Base-by-base conservation (phyloP, 2,888 invertebrate genomes). In the Alsophila aescularia region DNA sequence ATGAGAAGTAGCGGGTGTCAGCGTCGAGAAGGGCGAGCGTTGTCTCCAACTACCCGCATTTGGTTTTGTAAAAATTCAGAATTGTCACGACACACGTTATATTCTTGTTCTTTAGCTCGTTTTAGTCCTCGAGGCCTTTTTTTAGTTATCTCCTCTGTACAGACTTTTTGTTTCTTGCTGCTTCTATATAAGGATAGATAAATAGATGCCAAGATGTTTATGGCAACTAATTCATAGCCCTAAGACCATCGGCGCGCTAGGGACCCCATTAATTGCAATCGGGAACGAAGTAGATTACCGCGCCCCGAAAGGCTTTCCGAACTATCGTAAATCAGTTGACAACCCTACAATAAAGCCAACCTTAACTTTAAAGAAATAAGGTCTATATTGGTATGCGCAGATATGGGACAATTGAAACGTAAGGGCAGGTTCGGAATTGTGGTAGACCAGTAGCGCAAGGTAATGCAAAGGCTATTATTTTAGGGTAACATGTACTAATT, bases 241-340 rank as follows among this genome's bases (percentile, higher is more conserved):
- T 37, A 60, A 67, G 64, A 67, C 75, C 77, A 69, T 71, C 72
- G 69, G 67, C 73, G 67, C 67, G 72, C 67, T 72, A 67, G 77
- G 61, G 77, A 77, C 77, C 75, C 80, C 86, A 87, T 88, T 90
- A 90, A 90, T 90, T 88, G 85, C 83, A 78, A 83, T 83, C 77
- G 82, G 84, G 77, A 76, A 62, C 81, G 78, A 79, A 84, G 82
- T 81, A 80, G 87, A 88, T 89, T 87, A 90, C 81, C 72, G 77
- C 73, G 73, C 78, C 81, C 80, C 77, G 67, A 79, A 83, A 82
- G 79, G 81, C 80, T 81, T 80, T 70, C 72, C 68, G 66, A 79
- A 79, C 71, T 68, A 71, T 72, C 70, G 77, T 87, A 87, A 84
- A 89, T 86, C 79, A 85, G 74, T 56, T 34, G 52, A 36, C 40